Evolutionary conservation across 2,113 vertebrate species (phyloP).

Genomic region (Meleagris gallopavo): DNA sequence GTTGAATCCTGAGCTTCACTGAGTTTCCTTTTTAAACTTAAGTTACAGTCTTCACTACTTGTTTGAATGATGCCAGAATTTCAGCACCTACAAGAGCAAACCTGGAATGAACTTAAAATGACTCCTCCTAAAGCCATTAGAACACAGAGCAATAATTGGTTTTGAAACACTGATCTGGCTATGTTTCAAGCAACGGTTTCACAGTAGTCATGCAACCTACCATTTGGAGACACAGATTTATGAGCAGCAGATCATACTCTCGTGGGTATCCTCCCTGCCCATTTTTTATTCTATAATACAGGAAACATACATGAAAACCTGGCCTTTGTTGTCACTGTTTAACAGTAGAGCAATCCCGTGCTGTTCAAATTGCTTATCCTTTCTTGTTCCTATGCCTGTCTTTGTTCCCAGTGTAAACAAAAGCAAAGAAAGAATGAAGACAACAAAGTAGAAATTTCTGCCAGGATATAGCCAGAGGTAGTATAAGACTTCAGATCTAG

Average conservation of each 20-base stretch:
- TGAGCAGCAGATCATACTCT: not conserved
- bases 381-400: not conserved
- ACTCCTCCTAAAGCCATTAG: not conserved
- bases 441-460: not conserved
- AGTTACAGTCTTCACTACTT: not conserved
- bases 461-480: not conserved
- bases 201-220: not conserved
- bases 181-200: not conserved
- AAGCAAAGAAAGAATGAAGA: not conserved
- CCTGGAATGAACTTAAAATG: not conserved
- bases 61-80: not conserved
- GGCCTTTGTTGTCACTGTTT: not conserved
- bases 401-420: not conserved
- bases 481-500: not conserved
- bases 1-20: not conserved
- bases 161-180: not conserved
- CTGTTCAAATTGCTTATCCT: not conserved
- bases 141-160: not conserved
- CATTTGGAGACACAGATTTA: not conserved
- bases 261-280: not conserved
- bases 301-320: not conserved
- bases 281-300: not conserved
- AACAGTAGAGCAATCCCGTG: rapidly evolving
- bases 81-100: not conserved
- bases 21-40: not conserved